Percentiles rank a stretch among this genome's conserved stretches.
Evolutionary conservation across 2,888 invertebrate genomes (phyloP).

Genomic region (Cryptus viduatorius): DNA sequence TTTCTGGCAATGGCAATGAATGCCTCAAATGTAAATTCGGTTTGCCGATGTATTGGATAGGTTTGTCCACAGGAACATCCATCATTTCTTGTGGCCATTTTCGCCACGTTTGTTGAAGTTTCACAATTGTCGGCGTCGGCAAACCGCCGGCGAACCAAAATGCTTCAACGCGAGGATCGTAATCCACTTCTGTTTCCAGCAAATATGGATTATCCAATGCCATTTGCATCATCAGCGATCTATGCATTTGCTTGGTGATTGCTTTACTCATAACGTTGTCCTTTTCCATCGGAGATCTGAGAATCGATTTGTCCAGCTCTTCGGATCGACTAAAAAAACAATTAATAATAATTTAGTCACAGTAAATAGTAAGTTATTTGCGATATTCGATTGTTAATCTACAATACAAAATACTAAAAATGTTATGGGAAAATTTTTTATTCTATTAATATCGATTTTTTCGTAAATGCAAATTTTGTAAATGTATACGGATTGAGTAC

Average conservation of each 20-base stretch:
- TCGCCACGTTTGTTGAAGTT: conserved; percentile 78
- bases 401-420: conserved; percentile 12
- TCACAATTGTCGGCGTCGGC: conserved; percentile 86
- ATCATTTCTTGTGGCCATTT: conserved; percentile 84
- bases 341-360: too few species aligned
- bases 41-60: conserved; percentile 90
- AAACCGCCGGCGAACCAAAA: conserved; percentile 94
- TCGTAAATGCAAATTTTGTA: conserved; percentile 6
- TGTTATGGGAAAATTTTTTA: not conserved
- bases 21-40: conserved; percentile 91
- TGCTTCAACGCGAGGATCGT: conserved; percentile 92
- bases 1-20: conserved; percentile 89
- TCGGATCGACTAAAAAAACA: conserved; percentile 76
- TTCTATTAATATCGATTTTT: not conserved
- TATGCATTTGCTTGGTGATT: conserved; percentile 90
- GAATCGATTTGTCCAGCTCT: conserved; percentile 66
- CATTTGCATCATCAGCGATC: conserved; percentile 88
- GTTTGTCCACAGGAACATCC: conserved; percentile 88
- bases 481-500: conserved; percentile 82
- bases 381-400: too few species aligned
- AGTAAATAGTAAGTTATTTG: too few species aligned
- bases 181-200: conserved; percentile 89
- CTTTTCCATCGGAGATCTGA: conserved; percentile 71
- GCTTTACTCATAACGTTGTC: conserved; percentile 86
- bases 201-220: conserved; percentile 88